A percentile compares a stretch with the other conserved stretches of the same genome.
phyloP scores from a whole-genome alignment of 2,888 invertebrate genomes.

The Platyscelio sp. region DNA sequence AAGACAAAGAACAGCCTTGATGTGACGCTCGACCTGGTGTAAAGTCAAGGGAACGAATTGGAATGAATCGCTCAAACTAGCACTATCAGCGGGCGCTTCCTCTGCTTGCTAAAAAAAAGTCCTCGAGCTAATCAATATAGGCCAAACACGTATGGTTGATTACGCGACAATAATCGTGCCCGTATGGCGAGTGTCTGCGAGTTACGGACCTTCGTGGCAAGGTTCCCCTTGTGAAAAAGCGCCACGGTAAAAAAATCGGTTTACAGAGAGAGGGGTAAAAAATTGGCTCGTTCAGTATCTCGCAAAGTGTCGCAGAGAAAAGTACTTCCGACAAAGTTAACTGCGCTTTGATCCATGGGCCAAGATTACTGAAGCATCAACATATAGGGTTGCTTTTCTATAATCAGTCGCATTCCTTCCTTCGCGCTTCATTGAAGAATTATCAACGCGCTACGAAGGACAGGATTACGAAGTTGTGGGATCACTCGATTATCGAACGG shows the following conservation, averaged over 20 bases:
- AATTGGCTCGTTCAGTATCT: conserved; percentile 43
- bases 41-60: conserved; percentile 32
- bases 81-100: conserved; percentile 50
- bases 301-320: conserved; percentile 26
- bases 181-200: conserved; percentile 78
- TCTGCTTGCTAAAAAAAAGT: conserved; percentile 54
- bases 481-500: conserved; percentile 79
- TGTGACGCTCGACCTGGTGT: background rate
- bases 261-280: too few species aligned
- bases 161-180: conserved; percentile 80
- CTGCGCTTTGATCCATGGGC: conserved; percentile 46
- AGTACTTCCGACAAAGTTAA: conserved; percentile 40
- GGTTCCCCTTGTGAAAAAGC: conserved; percentile 75
- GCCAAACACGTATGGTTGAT: conserved; percentile 65
- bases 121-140: conserved; percentile 72
- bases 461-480: conserved; percentile 64
- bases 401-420: conserved; percentile 64
- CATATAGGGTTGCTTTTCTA: conserved; percentile 48
- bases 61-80: conserved; percentile 16
- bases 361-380: conserved; percentile 61
- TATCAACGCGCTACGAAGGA: conserved; percentile 60
- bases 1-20: conserved; percentile 31
- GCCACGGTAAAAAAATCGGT: conserved; percentile 21
- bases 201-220: conserved; percentile 80
- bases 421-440: conserved; percentile 67